A percentile compares a stretch with the other conserved stretches of the same genome.
Conservation (phyloP, 2,113 vertebrate species). For the Rhynchopsitta pachyrhyncha region DNA sequence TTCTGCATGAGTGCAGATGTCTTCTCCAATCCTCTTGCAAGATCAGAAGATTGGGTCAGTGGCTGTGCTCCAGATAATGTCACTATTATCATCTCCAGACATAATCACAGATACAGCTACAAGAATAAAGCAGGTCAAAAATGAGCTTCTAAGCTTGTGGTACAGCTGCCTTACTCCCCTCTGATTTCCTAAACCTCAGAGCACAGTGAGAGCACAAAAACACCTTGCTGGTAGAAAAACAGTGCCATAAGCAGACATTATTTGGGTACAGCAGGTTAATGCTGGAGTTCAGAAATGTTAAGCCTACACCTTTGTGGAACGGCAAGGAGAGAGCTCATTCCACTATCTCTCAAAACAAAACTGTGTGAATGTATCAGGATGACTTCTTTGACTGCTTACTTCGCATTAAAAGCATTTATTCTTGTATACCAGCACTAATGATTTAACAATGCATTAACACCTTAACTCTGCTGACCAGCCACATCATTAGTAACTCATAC, state of each 20-base stretch:
- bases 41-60: background rate
- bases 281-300: background rate
- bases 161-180: background rate
- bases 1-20: background rate
- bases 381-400: background rate
- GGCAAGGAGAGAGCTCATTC: background rate
- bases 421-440: background rate
- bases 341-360: background rate
- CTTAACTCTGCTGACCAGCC: background rate
- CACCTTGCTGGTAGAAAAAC: background rate
- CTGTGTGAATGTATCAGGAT: background rate
- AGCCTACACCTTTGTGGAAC: background rate
- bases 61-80: constrained; percentile 23
- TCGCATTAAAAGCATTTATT: background rate
- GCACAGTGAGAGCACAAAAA: background rate
- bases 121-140: constrained; percentile 13
- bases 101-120: background rate
- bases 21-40: constrained; percentile 1
- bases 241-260: background rate
- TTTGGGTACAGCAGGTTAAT: background rate
- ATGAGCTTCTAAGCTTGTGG: background rate
- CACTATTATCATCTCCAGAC: constrained; percentile 16
- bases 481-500: background rate
- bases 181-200: constrained; percentile 9
- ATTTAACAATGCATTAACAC: background rate